Conservation (phyloP, 2,888 invertebrate genomes). For the Chrysolina haemoptera region DNA sequence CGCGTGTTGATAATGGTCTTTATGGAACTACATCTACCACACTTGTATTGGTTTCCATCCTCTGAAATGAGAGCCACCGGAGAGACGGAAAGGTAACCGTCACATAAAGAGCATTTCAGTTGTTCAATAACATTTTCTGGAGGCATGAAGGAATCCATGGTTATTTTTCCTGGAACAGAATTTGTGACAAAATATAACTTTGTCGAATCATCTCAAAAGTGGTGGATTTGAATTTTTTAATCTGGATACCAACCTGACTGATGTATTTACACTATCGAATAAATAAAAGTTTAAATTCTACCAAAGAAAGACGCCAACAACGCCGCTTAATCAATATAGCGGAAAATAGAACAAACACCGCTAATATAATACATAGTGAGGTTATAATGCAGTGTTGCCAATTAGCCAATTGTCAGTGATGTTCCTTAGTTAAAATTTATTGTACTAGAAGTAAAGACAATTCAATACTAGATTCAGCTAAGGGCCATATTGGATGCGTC, state of each 20-base stretch:
- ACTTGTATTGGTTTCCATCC: constrained; percentile 49
- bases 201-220: neutral
- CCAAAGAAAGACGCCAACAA: constrained; percentile 1
- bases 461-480: too few relatives aligned
- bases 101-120: constrained; percentile 48
- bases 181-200: neutral
- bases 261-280: neutral
- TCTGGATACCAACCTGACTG: neutral
- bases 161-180: neutral
- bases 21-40: constrained; percentile 46
- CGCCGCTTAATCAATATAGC: neutral
- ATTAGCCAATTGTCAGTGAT: too few relatives aligned
- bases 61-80: constrained; percentile 48
- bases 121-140: constrained; percentile 42
- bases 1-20: constrained; percentile 46
- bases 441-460: too few relatives aligned
- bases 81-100: constrained; percentile 43
- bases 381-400: constrained; percentile 17
- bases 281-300: neutral
- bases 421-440: too few relatives aligned
- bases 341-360: neutral
- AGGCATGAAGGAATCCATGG: constrained; percentile 43
- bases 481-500: too few relatives aligned
- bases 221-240: too few relatives aligned
- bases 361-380: neutral